Evolutionary conservation across 2,113 vertebrate species (phyloP).

Genomic region (Mesoclemmys tuberculata): DNA sequence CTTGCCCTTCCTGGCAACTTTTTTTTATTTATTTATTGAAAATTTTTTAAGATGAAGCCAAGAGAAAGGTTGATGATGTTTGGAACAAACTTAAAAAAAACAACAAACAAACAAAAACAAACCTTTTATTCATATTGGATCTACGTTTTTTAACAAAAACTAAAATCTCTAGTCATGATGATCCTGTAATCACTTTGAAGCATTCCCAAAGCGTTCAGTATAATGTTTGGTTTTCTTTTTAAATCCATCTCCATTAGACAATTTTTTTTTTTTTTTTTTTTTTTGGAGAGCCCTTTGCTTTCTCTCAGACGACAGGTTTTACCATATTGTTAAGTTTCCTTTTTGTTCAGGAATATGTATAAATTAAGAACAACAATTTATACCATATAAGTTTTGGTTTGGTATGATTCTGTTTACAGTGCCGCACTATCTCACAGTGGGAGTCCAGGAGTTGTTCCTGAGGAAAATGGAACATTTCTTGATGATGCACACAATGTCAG

Average conservation of each 20-base stretch:
- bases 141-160: background rate
- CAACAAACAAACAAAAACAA: no score
- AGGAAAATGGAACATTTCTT: slow-evolving; percentile 81
- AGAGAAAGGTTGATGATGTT: background rate
- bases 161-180: background rate
- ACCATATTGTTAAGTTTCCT: background rate
- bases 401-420: slow-evolving; percentile 75
- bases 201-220: background rate
- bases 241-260: background rate
- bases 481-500: slow-evolving; percentile 93
- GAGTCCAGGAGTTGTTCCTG: slow-evolving; percentile 91
- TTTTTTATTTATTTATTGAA: background rate
- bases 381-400: background rate
- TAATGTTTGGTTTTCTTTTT: background rate
- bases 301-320: background rate
- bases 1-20: background rate
- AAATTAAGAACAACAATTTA: background rate
- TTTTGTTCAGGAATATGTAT: background rate
- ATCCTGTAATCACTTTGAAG: background rate
- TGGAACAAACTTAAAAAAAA: background rate
- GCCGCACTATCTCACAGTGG: slow-evolving; percentile 97
- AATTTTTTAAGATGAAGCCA: background rate
- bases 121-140: background rate
- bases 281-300: background rate
- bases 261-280: background rate